Evolutionary conservation across 2,888 invertebrate genomes (phyloP).

Genomic region (Zaprionus lineosus): DNA sequence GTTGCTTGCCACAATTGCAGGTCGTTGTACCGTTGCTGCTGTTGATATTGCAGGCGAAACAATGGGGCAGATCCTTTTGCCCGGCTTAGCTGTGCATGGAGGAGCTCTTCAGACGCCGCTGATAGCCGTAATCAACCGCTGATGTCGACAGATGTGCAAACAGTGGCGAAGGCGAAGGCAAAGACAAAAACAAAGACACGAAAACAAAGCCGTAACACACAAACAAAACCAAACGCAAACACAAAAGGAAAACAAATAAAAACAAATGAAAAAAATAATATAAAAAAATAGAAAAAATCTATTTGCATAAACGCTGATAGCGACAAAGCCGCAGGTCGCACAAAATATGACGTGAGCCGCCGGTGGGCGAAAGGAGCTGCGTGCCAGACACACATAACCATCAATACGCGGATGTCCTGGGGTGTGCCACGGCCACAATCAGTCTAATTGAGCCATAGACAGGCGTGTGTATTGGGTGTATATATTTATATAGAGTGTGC

Average conservation of each 20-base stretch:
- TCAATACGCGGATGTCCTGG: slow-evolving; percentile 50
- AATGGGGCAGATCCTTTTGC: slow-evolving; percentile 40
- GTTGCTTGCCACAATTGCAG: slow-evolving; percentile 45
- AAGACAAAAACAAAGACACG: slow-evolving; percentile 6
- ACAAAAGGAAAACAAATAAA: slow-evolving; percentile 7
- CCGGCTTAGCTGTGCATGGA: slow-evolving; percentile 12
- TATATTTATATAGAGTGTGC: slow-evolving; percentile 3
- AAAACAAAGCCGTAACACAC: slow-evolving; percentile 8
- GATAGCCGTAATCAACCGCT: slow-evolving; percentile 32
- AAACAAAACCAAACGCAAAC: slow-evolving; percentile 15
- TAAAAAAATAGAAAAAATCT: slow-evolving; percentile 42
- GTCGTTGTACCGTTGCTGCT: slow-evolving; percentile 43
- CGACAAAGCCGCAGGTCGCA: slow-evolving; percentile 2
- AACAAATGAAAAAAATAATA: slow-evolving; percentile 6
- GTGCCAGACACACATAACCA: slow-evolving; percentile 61
- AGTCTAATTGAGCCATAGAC: slow-evolving; percentile 60
- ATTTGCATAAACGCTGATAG: slow-evolving; percentile 58
- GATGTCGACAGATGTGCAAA: slow-evolving; percentile 41
- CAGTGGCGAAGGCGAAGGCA: slow-evolving; percentile 22
- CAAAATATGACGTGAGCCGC: slow-evolving; percentile 45
- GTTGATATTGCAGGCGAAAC: slow-evolving; percentile 27
- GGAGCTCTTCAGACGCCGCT: slow-evolving; percentile 53
- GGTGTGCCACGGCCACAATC: slow-evolving; percentile 54
- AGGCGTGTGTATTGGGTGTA: neutral
- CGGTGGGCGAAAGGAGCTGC: slow-evolving; percentile 33